Evolutionary conservation across 2,113 vertebrate species (phyloP).

Genomic region (Anser cygnoides): DNA sequence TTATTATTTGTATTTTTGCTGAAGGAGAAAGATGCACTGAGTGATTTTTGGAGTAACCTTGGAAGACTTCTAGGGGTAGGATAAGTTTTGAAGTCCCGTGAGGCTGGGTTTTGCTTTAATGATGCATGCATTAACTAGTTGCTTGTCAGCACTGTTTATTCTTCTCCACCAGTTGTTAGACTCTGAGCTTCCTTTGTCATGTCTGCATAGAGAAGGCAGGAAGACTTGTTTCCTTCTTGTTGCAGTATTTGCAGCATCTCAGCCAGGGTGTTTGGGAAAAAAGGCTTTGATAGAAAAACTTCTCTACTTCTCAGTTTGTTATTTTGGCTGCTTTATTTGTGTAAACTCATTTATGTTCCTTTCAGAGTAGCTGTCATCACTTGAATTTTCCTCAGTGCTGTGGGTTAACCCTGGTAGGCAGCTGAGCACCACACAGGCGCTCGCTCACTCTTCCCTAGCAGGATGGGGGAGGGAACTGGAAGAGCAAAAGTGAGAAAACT

Average conservation of each 20-base stretch:
- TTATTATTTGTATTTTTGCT: neutral
- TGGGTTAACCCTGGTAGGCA: neutral
- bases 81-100: neutral
- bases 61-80: neutral
- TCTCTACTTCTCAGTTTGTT: neutral
- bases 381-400: neutral
- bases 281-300: neutral
- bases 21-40: neutral
- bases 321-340: neutral
- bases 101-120: neutral
- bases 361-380: neutral
- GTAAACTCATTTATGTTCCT: conserved; percentile 6
- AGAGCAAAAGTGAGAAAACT: neutral
- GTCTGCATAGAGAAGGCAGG: neutral
- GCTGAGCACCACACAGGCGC: neutral
- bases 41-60: neutral
- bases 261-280: neutral
- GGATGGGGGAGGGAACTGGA: neutral
- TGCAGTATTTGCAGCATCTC: neutral
- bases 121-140: neutral
- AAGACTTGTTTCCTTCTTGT: neutral
- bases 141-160: neutral
- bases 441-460: neutral
- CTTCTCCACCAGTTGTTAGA: neutral
- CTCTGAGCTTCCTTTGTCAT: neutral